Conservation (phyloP, 2,888 invertebrate species). For the Syritta pipiens region DNA sequence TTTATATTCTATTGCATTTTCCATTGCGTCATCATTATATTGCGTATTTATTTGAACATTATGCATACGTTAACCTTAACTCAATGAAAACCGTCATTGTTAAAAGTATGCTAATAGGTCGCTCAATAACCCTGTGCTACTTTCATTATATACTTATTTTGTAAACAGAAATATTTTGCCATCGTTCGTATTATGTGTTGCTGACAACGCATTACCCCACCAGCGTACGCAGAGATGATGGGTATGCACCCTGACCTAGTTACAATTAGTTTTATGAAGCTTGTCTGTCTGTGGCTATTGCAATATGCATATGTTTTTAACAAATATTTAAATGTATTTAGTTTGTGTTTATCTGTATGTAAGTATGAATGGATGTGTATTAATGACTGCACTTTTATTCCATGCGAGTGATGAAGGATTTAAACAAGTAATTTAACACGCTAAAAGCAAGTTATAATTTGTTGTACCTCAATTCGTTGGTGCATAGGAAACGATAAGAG, state of each 20-base stretch:
- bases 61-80: slow-evolving; percentile 75
- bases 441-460: slow-evolving; percentile 4
- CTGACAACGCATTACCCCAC: slow-evolving; percentile 70
- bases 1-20: slow-evolving; percentile 19
- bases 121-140: slow-evolving; percentile 78
- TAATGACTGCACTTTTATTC: slow-evolving; percentile 40
- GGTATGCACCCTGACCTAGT: slow-evolving; percentile 78
- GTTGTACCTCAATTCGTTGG: slow-evolving; percentile 2
- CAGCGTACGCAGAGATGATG: slow-evolving; percentile 68
- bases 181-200: slow-evolving; percentile 72
- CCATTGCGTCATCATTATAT: slow-evolving; percentile 26
- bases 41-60: slow-evolving; percentile 37
- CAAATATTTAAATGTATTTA: slow-evolving; percentile 37
- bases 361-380: no score
- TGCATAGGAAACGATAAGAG: slow-evolving; percentile 28
- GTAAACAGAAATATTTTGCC: slow-evolving; percentile 68
- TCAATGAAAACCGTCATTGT: slow-evolving; percentile 75
- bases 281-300: slow-evolving; percentile 54
- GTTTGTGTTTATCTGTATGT: not conserved
- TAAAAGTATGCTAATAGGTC: slow-evolving; percentile 78
- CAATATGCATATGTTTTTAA: slow-evolving; percentile 68
- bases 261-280: slow-evolving; percentile 71
- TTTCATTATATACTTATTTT: slow-evolving; percentile 70
- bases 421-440: slow-evolving; percentile 4
- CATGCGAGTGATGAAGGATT: slow-evolving; percentile 1